These are phyloP conservation scores for Neoitamus cyanurus DNA, from an alignment of 2,888 invertebrate genomes.

Conservation along the genomic window DNA sequence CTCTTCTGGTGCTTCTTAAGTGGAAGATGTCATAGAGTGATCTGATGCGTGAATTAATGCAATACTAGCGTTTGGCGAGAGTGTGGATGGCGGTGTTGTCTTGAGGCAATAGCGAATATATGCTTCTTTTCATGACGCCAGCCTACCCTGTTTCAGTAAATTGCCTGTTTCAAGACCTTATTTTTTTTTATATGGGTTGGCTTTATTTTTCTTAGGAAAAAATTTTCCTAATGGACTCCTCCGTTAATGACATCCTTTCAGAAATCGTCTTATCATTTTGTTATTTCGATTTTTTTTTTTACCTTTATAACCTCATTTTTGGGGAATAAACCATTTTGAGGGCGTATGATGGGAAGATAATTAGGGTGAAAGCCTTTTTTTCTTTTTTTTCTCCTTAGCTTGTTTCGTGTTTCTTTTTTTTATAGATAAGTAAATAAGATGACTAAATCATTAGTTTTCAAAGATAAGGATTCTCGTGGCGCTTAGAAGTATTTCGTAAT, in stretches of 20 bases:
- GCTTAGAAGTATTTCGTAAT: no score
- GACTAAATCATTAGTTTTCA: neutral
- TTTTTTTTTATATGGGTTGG: neutral
- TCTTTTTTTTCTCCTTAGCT: neutral
- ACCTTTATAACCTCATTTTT: neutral
- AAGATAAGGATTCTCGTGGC: no score
- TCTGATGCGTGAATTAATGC: slow-evolving; percentile 8
- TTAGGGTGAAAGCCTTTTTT: neutral
- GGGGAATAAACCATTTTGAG: neutral
- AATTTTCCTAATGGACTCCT: neutral
- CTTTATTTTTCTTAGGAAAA: neutral
- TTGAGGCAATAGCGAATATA: neutral
- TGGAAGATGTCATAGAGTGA: neutral
- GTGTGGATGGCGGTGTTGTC: neutral
- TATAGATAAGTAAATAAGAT: no score
- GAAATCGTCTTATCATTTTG: neutral
- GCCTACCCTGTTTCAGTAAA: neutral
- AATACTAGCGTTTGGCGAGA: neutral
- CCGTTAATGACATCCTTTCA: neutral
- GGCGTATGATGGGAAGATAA: neutral
- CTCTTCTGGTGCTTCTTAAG: neutral
- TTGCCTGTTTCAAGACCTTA: neutral
- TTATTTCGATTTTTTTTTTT: neutral
- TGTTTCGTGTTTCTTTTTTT: neutral
- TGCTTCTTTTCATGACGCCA: neutral